A percentile compares a stretch with the other conserved stretches of the same genome.
Conservation (phyloP, 2,797 vertebrate species). For the Helarctos malayanus region DNA sequence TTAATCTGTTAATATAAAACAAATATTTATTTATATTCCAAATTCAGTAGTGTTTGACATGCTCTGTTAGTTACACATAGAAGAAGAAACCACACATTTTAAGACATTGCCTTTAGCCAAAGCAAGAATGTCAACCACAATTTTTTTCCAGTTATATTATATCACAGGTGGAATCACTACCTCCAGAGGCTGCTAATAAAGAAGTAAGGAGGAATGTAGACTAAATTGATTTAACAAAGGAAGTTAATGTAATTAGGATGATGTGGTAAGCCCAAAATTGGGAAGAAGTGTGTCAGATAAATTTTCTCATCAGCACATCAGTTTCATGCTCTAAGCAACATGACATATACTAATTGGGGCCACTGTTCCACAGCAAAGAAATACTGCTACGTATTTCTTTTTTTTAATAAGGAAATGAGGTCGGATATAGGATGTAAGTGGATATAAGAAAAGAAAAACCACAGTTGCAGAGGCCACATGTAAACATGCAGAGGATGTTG, state of each 20-base stretch:
- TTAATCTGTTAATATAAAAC: background rate
- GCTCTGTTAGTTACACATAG: background rate
- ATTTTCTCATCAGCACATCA: background rate
- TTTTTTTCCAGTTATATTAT: background rate
- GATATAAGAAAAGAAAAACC: background rate
- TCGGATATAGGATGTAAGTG: background rate
- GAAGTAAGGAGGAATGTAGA: background rate
- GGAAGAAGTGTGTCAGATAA: background rate
- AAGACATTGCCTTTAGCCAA: conserved; percentile 10
- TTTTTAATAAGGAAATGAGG: background rate
- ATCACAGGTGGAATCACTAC: background rate
- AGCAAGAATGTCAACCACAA: background rate
- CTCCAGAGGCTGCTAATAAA: conserved; percentile 18
- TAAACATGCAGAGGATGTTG: background rate
- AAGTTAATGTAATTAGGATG: conserved; percentile 42
- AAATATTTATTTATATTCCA: background rate
- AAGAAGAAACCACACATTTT: background rate
- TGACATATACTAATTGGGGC: background rate
- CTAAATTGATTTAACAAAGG: conserved; percentile 30
- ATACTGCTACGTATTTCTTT: background rate
- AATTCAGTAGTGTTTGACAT: background rate
- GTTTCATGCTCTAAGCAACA: background rate
- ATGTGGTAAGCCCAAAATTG: background rate
- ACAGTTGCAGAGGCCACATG: background rate
- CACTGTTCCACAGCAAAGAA: background rate